phyloP scores from a whole-genome alignment of 2,888 invertebrate species.

The Cerceris ruficornis region DNA sequence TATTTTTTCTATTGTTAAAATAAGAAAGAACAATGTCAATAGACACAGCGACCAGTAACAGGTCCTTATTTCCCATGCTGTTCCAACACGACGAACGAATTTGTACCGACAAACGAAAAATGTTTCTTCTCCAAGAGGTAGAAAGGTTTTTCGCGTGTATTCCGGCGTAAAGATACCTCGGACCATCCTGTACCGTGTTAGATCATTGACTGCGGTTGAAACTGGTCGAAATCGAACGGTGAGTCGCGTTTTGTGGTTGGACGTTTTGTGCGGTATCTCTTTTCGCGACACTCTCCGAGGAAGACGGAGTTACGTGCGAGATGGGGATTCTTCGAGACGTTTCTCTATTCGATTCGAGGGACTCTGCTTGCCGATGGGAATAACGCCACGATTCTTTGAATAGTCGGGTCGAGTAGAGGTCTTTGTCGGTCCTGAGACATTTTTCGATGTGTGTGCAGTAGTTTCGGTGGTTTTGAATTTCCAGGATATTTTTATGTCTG shows the following conservation, averaged over 20 bases:
- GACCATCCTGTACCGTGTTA: slow-evolving; percentile 15
- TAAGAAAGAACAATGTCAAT: too few species aligned
- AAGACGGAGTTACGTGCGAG: too few species aligned
- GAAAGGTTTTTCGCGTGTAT: slow-evolving; percentile 29
- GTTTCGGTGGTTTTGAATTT: too few species aligned
- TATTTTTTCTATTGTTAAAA: too few species aligned
- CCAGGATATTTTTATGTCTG: too few species aligned
- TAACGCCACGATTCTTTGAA: too few species aligned
- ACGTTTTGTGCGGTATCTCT: slow-evolving; percentile 46
- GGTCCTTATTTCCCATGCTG: slow-evolving; percentile 1
- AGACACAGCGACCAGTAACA: background rate
- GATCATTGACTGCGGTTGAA: slow-evolving; percentile 37
- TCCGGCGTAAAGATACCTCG: slow-evolving; percentile 31
- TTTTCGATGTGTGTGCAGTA: too few species aligned
- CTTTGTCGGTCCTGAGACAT: too few species aligned
- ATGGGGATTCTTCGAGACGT: too few species aligned
- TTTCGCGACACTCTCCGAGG: slow-evolving; percentile 6
- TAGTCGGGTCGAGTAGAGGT: too few species aligned
- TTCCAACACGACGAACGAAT: slow-evolving; percentile 18
- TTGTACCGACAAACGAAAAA: slow-evolving; percentile 42
- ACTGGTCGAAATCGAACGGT: slow-evolving; percentile 31
- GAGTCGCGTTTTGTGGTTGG: slow-evolving; percentile 46
- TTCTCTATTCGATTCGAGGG: too few species aligned
- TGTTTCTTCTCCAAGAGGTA: slow-evolving; percentile 4
- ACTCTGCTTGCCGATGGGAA: too few species aligned